Percentiles rank a stretch among this genome's conserved stretches.
phyloP scores from a whole-genome alignment of 2,113 vertebrate genomes.

The Zingel zingel region DNA sequence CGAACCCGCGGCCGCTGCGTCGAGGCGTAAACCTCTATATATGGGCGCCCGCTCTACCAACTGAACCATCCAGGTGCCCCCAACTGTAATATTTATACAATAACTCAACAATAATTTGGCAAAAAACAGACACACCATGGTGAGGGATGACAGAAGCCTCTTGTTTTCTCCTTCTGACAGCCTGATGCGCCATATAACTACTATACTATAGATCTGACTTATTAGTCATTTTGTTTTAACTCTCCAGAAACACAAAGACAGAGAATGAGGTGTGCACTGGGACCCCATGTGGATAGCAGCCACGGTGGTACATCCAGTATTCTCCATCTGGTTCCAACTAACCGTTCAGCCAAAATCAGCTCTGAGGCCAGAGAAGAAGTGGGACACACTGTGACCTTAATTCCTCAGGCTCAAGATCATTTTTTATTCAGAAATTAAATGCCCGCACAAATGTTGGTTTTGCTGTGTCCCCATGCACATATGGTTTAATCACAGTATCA shows the following conservation, averaged over 20 bases:
- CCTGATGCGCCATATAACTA: background rate
- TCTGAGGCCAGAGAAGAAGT: slow-evolving; percentile 46
- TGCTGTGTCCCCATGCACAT: background rate
- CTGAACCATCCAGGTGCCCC: too few species aligned
- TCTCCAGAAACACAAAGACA: slow-evolving; percentile 30
- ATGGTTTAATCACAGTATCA: slow-evolving; percentile 1
- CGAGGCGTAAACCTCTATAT: too few species aligned
- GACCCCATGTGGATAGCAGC: slow-evolving; percentile 33
- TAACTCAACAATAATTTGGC: too few species aligned
- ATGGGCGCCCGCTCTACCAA: too few species aligned
- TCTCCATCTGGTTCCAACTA: slow-evolving; percentile 61
- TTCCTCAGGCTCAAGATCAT: slow-evolving; percentile 27
- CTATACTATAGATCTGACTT: slow-evolving; percentile 8
- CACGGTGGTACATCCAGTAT: slow-evolving; percentile 45
- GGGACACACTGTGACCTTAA: slow-evolving; percentile 57
- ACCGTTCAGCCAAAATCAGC: slow-evolving; percentile 54
- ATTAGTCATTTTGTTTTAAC: slow-evolving; percentile 33
- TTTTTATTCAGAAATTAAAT: slow-evolving; percentile 44
- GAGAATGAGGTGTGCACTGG: slow-evolving; percentile 5
- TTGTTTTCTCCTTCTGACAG: slow-evolving; percentile 11
- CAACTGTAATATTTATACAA: background rate
- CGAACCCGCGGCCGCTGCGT: too few species aligned
- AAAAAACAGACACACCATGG: slow-evolving; percentile 12
- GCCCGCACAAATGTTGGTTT: background rate
- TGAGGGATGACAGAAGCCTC: slow-evolving; percentile 8